Evolutionary conservation across 35 echinoderm and acorn worm genomes (phyloP).

Genomic region (Diadema setosum): DNA sequence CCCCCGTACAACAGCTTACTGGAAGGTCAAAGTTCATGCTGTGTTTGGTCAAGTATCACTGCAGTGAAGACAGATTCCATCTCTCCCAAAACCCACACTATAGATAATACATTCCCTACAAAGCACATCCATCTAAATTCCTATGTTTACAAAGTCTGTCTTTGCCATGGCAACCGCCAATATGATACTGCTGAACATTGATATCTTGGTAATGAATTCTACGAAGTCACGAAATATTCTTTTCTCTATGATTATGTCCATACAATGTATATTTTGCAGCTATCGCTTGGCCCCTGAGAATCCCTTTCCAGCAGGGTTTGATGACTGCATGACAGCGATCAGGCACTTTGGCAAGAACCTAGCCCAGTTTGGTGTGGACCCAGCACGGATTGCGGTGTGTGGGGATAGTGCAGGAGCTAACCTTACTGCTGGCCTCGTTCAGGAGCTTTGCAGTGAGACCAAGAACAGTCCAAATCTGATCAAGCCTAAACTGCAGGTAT

Average conservation of each 20-base stretch:
- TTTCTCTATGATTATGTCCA: not conserved
- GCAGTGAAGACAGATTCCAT: too few species aligned
- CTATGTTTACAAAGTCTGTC: not conserved
- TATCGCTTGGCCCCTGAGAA: conserved; percentile 84
- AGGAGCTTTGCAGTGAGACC: conserved; percentile 37
- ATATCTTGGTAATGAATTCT: not conserved
- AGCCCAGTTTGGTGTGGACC: conserved; percentile 37
- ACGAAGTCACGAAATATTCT: not conserved
- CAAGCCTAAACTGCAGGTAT: conserved; percentile 64
- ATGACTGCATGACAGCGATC: conserved; percentile 61
- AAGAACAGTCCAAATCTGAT: conserved; percentile 37
- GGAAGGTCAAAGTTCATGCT: too few species aligned
- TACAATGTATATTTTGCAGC: conserved; percentile 8
- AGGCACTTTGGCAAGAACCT: conserved; percentile 62
- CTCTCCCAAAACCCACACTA: too few species aligned
- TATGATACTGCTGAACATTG: not conserved
- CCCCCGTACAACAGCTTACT: too few species aligned
- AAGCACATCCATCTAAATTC: not conserved
- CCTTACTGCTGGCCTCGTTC: conserved; percentile 49
- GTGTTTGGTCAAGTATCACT: too few species aligned
- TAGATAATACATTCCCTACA: too few species aligned
- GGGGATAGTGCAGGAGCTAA: conserved; percentile 86
- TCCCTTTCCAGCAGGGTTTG: conserved; percentile 66
- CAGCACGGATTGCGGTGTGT: conserved; percentile 52
- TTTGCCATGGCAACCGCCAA: not conserved